phyloP scores from a whole-genome alignment of 2,888 invertebrate species.

The Linnaemya tessellans region DNA sequence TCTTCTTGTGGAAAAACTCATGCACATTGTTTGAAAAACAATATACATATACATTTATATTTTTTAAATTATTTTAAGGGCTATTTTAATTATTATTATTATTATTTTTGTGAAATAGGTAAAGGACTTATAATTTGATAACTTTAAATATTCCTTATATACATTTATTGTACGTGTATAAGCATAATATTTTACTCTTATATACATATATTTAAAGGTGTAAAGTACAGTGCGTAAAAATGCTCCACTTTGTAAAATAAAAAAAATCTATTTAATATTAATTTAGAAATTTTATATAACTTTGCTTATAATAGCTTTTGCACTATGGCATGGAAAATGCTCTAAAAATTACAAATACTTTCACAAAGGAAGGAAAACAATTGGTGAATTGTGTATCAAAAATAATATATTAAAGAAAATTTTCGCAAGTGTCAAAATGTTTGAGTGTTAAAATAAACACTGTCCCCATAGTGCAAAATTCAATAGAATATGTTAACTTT shows the following conservation, averaged over 20 bases:
- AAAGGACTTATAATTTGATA: constrained; percentile 3
- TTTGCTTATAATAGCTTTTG: background rate
- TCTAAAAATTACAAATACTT: no score
- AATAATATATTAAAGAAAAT: no score
- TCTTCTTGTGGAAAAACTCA: background rate
- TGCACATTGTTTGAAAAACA: background rate
- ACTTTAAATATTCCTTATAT: constrained; percentile 11
- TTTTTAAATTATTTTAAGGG: constrained; percentile 6
- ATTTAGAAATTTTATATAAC: background rate
- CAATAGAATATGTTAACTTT: no score
- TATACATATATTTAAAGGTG: background rate
- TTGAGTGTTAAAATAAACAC: no score
- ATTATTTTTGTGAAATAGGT: background rate
- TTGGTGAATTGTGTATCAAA: no score
- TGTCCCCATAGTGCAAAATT: background rate
- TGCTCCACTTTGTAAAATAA: background rate
- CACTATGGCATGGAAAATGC: background rate
- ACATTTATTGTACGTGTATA: background rate
- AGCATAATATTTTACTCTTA: background rate
- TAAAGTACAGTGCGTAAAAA: background rate
- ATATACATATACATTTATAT: background rate
- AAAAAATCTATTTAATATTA: background rate
- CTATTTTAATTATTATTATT: background rate
- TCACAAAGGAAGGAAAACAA: no score
- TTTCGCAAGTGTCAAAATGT: no score